Conservation (phyloP, 2,797 vertebrate species). For the Leptatherina wallacei region DNA sequence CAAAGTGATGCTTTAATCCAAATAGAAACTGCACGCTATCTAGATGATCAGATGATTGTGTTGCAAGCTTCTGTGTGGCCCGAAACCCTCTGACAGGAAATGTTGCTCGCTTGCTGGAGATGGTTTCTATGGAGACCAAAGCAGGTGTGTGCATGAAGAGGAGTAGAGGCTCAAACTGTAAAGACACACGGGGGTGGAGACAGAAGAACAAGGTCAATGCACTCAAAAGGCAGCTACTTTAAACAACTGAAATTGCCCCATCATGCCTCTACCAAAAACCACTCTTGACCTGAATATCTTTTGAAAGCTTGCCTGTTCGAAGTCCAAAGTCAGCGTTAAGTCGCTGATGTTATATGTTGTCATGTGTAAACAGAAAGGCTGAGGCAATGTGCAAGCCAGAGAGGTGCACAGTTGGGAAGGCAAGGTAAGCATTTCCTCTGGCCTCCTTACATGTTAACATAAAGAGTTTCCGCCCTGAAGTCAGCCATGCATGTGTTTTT, state of each 20-base stretch:
- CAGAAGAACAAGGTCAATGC: slow-evolving; percentile 66
- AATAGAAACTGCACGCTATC: neutral
- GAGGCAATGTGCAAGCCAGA: slow-evolving; percentile 15
- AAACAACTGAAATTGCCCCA: slow-evolving; percentile 9
- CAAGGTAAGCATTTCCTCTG: slow-evolving; percentile 52
- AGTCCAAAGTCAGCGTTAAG: slow-evolving; percentile 46
- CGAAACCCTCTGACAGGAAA: slow-evolving; percentile 74
- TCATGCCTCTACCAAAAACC: slow-evolving; percentile 16
- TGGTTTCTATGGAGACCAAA: slow-evolving; percentile 76
- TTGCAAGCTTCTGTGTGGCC: slow-evolving; percentile 26
- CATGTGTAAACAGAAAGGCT: slow-evolving; percentile 38
- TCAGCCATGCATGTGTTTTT: slow-evolving; percentile 28
- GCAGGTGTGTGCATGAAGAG: slow-evolving; percentile 75
- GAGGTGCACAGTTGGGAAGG: slow-evolving; percentile 5
- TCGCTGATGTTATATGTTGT: slow-evolving; percentile 9
- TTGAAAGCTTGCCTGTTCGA: slow-evolving; percentile 46
- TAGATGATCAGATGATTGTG: slow-evolving; percentile 21
- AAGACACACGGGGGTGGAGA: slow-evolving; percentile 22
- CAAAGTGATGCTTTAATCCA: neutral
- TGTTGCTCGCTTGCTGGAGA: slow-evolving; percentile 47
- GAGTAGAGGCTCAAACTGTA: slow-evolving; percentile 58
- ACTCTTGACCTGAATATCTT: slow-evolving; percentile 45
- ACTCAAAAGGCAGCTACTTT: slow-evolving; percentile 37
- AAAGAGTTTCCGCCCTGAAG: slow-evolving; percentile 37
- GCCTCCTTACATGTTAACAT: slow-evolving; percentile 6